Percentiles rank a stretch among this genome's conserved stretches.
Evolutionary conservation across 2,888 invertebrate species (phyloP).

Genomic region (Drosophila paranaensis): DNA sequence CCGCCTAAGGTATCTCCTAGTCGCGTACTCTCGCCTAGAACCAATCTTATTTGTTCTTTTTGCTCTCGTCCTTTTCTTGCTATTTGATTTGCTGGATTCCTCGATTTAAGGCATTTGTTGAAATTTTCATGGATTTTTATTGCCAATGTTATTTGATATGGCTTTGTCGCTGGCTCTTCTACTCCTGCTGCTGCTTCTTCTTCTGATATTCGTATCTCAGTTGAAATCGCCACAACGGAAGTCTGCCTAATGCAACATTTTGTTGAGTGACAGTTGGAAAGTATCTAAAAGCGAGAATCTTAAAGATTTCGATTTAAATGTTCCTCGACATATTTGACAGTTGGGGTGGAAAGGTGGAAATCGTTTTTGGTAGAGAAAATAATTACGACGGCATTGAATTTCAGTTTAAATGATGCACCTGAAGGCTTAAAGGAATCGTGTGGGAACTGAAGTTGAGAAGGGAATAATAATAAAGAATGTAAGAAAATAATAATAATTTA

Average conservation of each 20-base stretch:
- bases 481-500: too few relatives aligned
- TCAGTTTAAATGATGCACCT: background rate
- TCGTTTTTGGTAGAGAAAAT: background rate
- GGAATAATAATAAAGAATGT: too few relatives aligned
- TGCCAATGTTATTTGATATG: conserved; percentile 49
- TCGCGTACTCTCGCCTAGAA: too few relatives aligned
- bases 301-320: conserved; percentile 6
- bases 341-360: background rate
- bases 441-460: too few relatives aligned
- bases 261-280: conserved; percentile 22
- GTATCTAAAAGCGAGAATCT: conserved; percentile 19
- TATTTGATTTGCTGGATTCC: conserved; percentile 29
- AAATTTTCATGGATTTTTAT: conserved; percentile 34
- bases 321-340: conserved; percentile 7
- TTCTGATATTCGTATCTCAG: conserved; percentile 16
- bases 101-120: conserved; percentile 29
- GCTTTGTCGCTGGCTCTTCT: conserved; percentile 1
- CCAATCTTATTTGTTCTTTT: background rate
- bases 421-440: too few relatives aligned
- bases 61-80: background rate
- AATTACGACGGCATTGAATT: background rate
- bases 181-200: background rate
- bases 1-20: too few relatives aligned
- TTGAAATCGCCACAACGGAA: conserved; percentile 21
- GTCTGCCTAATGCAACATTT: conserved; percentile 26